These are phyloP conservation scores for Periophthalmus modestus DNA, from an alignment of 2,113 vertebrate genomes.

Conservation along the genomic window DNA sequence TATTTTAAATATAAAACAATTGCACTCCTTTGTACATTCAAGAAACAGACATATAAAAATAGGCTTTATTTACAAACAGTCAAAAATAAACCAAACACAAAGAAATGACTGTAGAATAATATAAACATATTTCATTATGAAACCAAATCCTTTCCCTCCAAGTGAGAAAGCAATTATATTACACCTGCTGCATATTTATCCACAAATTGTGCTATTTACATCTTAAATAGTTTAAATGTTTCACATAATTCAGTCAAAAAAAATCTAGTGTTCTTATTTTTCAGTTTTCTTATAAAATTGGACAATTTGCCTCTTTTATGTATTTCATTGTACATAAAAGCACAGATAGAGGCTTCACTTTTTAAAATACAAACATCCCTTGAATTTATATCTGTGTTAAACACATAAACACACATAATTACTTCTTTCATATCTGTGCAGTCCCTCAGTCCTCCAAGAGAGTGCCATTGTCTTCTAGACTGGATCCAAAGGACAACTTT, in stretches of 20 bases:
- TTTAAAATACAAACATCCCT: not conserved
- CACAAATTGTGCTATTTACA: conserved; percentile 75
- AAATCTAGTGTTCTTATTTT: conserved; percentile 21
- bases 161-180: conserved; percentile 64
- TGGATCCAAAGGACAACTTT: not conserved
- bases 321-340: not conserved
- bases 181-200: conserved; percentile 43
- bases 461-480: not conserved
- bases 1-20: conserved; percentile 76
- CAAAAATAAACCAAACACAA: conserved; percentile 61
- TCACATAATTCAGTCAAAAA: conserved; percentile 65
- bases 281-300: not conserved
- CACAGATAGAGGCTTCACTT: not conserved
- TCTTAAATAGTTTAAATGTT: conserved; percentile 72
- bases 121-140: conserved; percentile 72
- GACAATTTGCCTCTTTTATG: not conserved
- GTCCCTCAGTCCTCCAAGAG: not conserved
- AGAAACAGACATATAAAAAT: conserved; percentile 61
- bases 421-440: not conserved
- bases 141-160: conserved; percentile 70
- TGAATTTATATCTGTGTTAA: conserved; percentile 36
- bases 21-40: conserved; percentile 83
- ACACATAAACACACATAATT: conserved; percentile 3
- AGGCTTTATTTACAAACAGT: conserved; percentile 69
- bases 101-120: conserved; percentile 58